Percentiles rank a stretch among this genome's conserved stretches.
Conservation (phyloP, 2,888 invertebrate species). For the Aporophyla lueneburgensis region DNA sequence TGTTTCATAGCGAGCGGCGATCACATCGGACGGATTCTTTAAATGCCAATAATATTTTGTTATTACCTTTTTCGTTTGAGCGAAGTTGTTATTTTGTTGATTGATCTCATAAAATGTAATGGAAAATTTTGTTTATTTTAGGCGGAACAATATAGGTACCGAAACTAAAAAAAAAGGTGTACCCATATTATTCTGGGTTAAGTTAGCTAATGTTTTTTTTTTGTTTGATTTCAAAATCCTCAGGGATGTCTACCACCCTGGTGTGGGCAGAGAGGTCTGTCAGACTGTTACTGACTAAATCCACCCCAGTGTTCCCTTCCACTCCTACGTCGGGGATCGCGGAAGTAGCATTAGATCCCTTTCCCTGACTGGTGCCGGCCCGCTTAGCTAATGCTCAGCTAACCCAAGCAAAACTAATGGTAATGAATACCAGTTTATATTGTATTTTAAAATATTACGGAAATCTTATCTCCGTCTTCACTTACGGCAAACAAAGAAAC, state of each 20-base stretch:
- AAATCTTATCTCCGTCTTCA: no score
- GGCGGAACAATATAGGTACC: neutral
- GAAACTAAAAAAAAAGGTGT: neutral
- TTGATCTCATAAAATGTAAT: constrained; percentile 16
- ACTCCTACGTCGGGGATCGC: no score
- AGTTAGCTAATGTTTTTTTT: no score
- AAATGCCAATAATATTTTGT: constrained; percentile 53
- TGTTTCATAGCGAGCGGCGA: constrained; percentile 53
- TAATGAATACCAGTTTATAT: neutral
- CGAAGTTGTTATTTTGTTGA: constrained; percentile 30
- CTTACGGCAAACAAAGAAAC: neutral
- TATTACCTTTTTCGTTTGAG: constrained; percentile 48
- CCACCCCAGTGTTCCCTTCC: no score
- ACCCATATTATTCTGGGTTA: neutral
- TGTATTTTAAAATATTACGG: no score
- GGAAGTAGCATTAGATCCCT: no score
- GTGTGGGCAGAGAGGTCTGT: no score
- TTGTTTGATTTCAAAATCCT: no score
- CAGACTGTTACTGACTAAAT: no score
- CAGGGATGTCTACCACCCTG: no score
- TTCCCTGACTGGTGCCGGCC: no score
- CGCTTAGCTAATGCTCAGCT: no score
- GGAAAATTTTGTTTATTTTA: neutral
- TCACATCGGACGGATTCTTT: constrained; percentile 53
- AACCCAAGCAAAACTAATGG: neutral